phyloP scores from a whole-genome alignment of 2,113 vertebrate genomes.

The Trochalopteron elliotii region DNA sequence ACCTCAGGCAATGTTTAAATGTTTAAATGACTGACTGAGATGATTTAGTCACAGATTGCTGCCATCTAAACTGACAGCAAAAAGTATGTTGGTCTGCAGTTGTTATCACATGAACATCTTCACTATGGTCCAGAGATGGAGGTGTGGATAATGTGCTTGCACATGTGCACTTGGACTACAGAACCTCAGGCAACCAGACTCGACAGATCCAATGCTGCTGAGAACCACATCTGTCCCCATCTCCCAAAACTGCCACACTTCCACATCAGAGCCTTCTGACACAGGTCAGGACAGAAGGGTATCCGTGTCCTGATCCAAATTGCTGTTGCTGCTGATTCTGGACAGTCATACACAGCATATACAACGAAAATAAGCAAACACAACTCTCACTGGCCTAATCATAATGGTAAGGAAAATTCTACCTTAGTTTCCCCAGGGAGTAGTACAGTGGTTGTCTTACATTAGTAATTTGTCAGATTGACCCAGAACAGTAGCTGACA shows the following conservation, averaged over 20 bases:
- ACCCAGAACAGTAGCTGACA: background rate
- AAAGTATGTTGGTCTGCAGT: background rate
- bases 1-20: background rate
- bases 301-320: background rate
- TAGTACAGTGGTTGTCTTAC: background rate
- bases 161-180: background rate
- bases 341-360: background rate
- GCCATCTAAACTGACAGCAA: background rate
- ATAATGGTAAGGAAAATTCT: background rate
- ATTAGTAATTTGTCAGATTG: background rate
- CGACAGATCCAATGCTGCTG: background rate
- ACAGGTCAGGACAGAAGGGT: background rate
- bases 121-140: background rate
- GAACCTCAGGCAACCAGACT: background rate
- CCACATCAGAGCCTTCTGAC: background rate
- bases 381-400: background rate
- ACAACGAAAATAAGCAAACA: background rate
- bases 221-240: background rate
- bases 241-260: fast-evolving
- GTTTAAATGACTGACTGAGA: background rate
- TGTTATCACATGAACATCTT: background rate
- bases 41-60: background rate
- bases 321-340: background rate
- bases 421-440: background rate
- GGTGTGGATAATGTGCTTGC: background rate